Evolutionary conservation across 2,888 invertebrate species (phyloP), one percentile per base, ranked within the genome.

Genomic region (Synanthedon myopaeformis): DNA sequence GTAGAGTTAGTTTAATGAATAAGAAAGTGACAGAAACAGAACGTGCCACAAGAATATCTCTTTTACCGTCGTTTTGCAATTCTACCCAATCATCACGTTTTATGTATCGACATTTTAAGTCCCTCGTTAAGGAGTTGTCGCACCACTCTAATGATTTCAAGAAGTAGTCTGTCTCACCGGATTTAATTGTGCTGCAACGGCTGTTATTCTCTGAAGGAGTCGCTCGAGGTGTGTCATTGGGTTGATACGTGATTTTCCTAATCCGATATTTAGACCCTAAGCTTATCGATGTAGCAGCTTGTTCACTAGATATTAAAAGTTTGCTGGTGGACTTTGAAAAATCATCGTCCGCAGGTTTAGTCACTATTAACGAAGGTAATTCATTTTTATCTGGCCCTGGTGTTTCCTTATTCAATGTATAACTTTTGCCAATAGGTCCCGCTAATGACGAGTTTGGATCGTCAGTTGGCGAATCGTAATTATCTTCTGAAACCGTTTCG

Each of bases 161-260:
- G 60, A 88, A 88, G 23, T 79, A 62, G 62, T 88, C 88, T 53
- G 82, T 77, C 84, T 87, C 87, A 86, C 87, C 87, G 69, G 72
- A 74, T 73, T 70, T 82, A 28, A 77, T 59, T 4, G 77, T 77
- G 64, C 73, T 76, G 67, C 66, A 64, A 53, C 69, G 65, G 65
- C 74, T 76, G 54, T 67, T 66, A 59, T 61, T 67, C 49, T 70
- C 69, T 52, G 64, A 63, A 42, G 66, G 55, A 11, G 66, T 59
- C 53, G 65, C 64, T 58, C 55, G 59, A 42, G 60, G 56, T 5
- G 49, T 13, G 13, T 35, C 41, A 14, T 50, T 50, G 10, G 28
- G 28, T 6, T 51, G 28, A 23, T 49, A 49, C 19, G 49, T 49
- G 13, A 49, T 49, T 49, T 12, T 49, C 49, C 23, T 49, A 19